Percentiles rank a stretch among this genome's conserved stretches.
These are phyloP conservation scores for Drosophila cracens DNA, from an alignment of 2,888 invertebrate species.

Conservation along the genomic window DNA sequence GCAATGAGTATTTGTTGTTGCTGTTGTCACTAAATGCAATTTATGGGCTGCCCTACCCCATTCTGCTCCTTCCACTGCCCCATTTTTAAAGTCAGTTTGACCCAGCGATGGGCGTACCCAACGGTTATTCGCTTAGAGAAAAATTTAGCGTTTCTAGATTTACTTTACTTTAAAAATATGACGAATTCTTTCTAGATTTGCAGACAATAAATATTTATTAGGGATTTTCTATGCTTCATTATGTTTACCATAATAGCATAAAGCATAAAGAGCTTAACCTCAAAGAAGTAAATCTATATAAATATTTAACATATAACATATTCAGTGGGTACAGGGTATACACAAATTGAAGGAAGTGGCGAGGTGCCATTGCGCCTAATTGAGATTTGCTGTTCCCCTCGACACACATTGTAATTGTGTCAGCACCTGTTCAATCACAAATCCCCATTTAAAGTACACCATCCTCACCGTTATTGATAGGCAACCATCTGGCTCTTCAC, in stretches of 20 bases:
- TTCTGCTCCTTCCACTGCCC: background rate
- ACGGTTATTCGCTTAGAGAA: background rate
- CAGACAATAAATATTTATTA: background rate
- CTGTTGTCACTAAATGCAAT: slow-evolving; percentile 48
- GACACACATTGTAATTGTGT: slow-evolving; percentile 57
- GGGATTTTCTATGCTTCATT: background rate
- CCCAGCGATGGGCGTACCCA: background rate
- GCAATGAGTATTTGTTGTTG: slow-evolving; percentile 15
- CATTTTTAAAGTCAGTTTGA: background rate
- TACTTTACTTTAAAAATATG: background rate
- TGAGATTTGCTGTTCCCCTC: slow-evolving; percentile 52
- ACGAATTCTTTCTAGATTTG: background rate
- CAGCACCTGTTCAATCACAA: slow-evolving; percentile 46
- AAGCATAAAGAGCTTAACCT: background rate
- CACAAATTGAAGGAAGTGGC: background rate
- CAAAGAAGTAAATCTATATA: no score
- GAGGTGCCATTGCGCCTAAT: slow-evolving; percentile 36
- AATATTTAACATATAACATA: background rate
- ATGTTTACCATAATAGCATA: background rate
- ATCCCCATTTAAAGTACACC: slow-evolving; percentile 7
- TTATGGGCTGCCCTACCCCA: slow-evolving; percentile 29
- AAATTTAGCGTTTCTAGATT: background rate
- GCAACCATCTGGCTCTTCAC: background rate
- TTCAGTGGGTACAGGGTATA: background rate
- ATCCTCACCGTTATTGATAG: slow-evolving; percentile 18